These are phyloP conservation scores for Phyllotis vaccarum DNA, from an alignment of 2,797 vertebrate species.

Conservation along the genomic window DNA sequence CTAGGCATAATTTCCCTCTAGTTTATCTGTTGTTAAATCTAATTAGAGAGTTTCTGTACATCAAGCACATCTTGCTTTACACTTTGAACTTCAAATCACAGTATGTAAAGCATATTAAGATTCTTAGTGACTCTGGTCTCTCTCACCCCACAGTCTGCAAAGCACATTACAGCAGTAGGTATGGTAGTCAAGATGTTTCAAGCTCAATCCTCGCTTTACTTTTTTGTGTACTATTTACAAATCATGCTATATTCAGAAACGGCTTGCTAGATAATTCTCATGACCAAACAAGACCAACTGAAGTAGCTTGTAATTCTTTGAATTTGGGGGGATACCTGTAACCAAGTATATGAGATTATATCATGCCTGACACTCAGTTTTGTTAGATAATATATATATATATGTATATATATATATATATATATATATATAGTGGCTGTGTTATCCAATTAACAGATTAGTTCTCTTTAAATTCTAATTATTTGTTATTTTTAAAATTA, in stretches of 20 bases:
- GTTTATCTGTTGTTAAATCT: background rate
- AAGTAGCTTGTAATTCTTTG: background rate
- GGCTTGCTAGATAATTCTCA: background rate
- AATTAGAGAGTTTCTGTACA: background rate
- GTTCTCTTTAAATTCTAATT: background rate
- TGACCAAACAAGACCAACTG: background rate
- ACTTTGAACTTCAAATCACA: background rate
- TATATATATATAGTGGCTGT: no score
- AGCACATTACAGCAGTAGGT: background rate
- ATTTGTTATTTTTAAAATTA: no score
- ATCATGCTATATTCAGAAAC: background rate
- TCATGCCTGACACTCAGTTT: no score
- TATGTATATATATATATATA: no score
- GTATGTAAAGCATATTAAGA: background rate
- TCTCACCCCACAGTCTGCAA: background rate
- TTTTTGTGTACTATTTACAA: background rate
- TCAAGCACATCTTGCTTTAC: background rate
- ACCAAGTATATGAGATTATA: background rate
- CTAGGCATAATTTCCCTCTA: background rate
- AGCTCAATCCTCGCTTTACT: background rate
- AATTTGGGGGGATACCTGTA: background rate
- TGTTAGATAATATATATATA: no score
- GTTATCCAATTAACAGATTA: background rate
- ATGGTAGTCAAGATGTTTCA: background rate
- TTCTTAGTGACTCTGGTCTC: background rate